Base-by-base conservation (phyloP, 2,113 vertebrate species). In the Otis tarda region DNA sequence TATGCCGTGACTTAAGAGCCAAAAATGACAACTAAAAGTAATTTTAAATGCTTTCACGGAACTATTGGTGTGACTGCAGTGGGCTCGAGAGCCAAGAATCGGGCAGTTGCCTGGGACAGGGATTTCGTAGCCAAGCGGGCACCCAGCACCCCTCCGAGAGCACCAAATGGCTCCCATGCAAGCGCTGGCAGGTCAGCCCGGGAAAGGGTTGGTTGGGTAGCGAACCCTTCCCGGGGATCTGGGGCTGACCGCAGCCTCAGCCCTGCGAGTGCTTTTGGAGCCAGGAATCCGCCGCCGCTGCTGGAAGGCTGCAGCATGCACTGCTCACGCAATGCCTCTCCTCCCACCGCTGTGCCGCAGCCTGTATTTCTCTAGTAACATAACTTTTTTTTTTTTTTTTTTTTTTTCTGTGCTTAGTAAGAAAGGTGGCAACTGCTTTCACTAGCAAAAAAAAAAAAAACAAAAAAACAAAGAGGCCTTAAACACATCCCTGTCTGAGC, bases 21-120 rank as follows among this genome's bases (percentile, higher is more conserved):
- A n/a, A 47, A 68, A 53, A 5, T 1, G 7, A 12, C 17, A 16
- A 24, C 12, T 41, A 3, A 25, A n/a, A 69, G 23, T 9, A n/a
- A 31, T 52, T 65, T 6, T 6, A 8, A 21, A 4, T 1, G 21
- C 6, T 14, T 9, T 24, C 52, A 22, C 6, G 27, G 35, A 25
- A 7, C 8, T 7, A 3, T 1, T 13, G 1, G 13, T 8, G 33
- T 4, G 49, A 53, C 2, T 9, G 24, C 52, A 0, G 1, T 0
- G 3, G 45, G 55, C 28, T 49, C 71, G 6, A 35, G 45, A 67
- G 37, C 41, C 2, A 2, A 19, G 57, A 19, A 14, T 6, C 7
- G 0, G 43, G 67, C 20, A 7, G 27, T 10, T 30, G 37, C 49
- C 30, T 24, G 39, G 39, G 49, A 7, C 1, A 3, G 53, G 4